phyloP scores from a whole-genome alignment of 37 sponge, comb jelly and placozoan species.

The Beroe ovata region DNA sequence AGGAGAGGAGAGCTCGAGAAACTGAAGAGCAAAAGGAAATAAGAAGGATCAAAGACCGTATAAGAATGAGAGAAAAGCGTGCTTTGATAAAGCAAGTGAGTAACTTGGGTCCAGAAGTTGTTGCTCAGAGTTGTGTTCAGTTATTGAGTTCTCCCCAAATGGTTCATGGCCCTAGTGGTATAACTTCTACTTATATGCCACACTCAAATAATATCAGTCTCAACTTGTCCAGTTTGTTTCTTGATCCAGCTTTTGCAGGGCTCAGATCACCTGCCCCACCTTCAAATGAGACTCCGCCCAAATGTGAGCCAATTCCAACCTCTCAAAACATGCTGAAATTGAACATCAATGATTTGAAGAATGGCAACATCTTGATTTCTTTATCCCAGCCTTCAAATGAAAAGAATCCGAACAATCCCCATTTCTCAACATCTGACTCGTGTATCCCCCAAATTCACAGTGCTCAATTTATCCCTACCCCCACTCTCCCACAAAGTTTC shows the following conservation, averaged over 20 bases:
- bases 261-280: neutral
- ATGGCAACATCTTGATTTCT: neutral
- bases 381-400: neutral
- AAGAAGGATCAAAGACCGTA: slow-evolving; percentile 29
- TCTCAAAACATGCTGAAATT: neutral
- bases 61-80: slow-evolving; percentile 60
- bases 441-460: neutral
- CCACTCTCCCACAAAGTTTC: neutral
- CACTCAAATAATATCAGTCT: neutral
- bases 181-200: neutral
- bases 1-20: slow-evolving; percentile 9
- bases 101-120: neutral
- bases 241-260: neutral
- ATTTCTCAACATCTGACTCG: neutral
- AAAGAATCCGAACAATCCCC: neutral
- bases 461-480: neutral
- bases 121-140: slow-evolving; percentile 23
- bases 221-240: neutral
- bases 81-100: slow-evolving; percentile 53
- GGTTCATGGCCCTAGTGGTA: neutral
- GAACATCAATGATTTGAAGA: neutral
- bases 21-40: slow-evolving; percentile 42
- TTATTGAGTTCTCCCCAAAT: neutral
- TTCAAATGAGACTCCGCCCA: neutral
- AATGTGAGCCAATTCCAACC: neutral